These are phyloP conservation scores for Recurvirostra avosetta DNA, from an alignment of 2,113 vertebrate species.

Conservation along the genomic window DNA sequence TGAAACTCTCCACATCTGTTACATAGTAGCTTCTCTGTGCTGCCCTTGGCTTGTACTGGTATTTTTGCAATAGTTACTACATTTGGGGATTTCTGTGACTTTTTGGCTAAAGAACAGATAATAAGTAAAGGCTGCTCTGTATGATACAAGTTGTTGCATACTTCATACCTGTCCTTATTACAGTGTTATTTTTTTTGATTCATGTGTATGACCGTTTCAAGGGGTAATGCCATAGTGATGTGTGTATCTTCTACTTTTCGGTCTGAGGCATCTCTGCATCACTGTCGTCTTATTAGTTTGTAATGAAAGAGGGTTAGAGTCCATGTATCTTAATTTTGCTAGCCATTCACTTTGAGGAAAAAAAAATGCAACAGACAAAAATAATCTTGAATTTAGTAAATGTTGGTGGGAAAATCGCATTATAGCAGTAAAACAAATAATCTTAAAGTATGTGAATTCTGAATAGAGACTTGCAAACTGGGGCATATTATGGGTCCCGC, in stretches of 20 bases:
- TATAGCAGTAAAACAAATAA: background rate
- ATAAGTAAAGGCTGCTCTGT: background rate
- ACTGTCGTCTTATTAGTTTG: background rate
- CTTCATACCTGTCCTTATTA: background rate
- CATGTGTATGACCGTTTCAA: accelerated
- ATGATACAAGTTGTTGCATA: background rate
- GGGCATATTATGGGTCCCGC: background rate
- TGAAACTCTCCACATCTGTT: background rate
- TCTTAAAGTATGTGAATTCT: background rate
- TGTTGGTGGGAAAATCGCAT: background rate
- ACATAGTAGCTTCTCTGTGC: background rate
- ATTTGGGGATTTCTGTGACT: background rate
- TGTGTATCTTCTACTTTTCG: background rate
- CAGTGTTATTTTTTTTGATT: background rate
- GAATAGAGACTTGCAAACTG: background rate
- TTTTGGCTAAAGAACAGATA: background rate
- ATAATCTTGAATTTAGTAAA: background rate
- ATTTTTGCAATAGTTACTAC: background rate
- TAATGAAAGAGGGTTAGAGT: background rate
- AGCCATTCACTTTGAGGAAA: background rate
- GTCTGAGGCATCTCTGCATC: background rate
- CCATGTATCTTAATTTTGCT: background rate
- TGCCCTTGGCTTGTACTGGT: background rate
- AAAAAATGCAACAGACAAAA: background rate
- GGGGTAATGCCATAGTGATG: background rate